These are phyloP conservation scores for Misgurnus anguillicaudatus DNA, from an alignment of 2,113 vertebrate species.

Conservation along the genomic window DNA sequence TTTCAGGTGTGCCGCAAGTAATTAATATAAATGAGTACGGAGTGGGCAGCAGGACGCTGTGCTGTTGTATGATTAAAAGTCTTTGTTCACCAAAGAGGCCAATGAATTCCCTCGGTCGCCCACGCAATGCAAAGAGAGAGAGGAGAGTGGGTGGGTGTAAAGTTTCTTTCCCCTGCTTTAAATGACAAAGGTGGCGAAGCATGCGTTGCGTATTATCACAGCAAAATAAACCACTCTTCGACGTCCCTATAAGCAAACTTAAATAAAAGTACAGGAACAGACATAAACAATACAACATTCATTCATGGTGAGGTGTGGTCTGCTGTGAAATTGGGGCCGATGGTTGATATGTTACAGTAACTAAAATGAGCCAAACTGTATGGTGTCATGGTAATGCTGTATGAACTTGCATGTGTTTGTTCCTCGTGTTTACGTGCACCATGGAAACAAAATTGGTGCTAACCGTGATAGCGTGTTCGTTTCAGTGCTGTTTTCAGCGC, in stretches of 20 bases:
- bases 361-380: not conserved
- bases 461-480: conserved; percentile 52
- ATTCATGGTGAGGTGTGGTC: conserved; percentile 39
- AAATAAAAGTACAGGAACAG: conserved; percentile 30
- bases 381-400: conserved; percentile 1
- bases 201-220: conserved; percentile 28
- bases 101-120: conserved; percentile 21
- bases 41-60: conserved; percentile 20
- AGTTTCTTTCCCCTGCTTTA: conserved; percentile 37
- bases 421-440: conserved; percentile 17
- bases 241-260: conserved; percentile 53
- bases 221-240: conserved; percentile 21
- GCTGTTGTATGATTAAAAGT: conserved; percentile 19
- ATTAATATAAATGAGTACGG: conserved; percentile 35
- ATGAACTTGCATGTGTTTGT: conserved; percentile 3
- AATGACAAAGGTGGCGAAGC: conserved; percentile 22
- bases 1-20: not conserved
- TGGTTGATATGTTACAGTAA: conserved; percentile 24
- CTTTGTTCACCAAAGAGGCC: conserved; percentile 29
- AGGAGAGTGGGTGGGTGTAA: conserved; percentile 50
- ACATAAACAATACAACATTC: conserved; percentile 14
- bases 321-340: conserved; percentile 17
- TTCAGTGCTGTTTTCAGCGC: conserved; percentile 49
- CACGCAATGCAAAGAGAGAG: conserved; percentile 13
- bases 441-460: conserved; percentile 45